Evolutionary conservation across 2,888 invertebrate species (phyloP), one percentile per base, ranked within the genome.

Genomic region (Acanthococcus lagerstroemiae): DNA sequence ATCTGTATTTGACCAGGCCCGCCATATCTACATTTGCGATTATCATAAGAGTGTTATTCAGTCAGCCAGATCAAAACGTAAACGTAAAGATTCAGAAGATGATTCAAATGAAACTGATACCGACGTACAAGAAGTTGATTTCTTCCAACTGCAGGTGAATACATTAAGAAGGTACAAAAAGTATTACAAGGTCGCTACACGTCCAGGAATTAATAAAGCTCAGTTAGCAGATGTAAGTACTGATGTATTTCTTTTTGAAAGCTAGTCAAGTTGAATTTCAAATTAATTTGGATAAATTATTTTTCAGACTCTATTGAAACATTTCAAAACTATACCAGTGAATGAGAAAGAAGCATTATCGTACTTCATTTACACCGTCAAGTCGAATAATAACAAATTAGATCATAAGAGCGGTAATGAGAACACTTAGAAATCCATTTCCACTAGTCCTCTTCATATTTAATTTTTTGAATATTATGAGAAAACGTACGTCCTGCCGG

Each of bases 11-110:
- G 7, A 37, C 15, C 27, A 68, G 68, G 68, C 68, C 45, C 84
- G 89, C 72, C 95, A 96, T 76, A 92, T 90, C 72, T 95, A 96
- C 76, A 96, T 96, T 73, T 96, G 96, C 78, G 96, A 96, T 76
- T 87, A 87, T 74, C 96, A 96, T 78, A 96, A 96, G 78, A 87
- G 87, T 75, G 88, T 95, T 74, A 96, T 96, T 72, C 95, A 95
- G 76, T 90, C 90, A 76, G 92, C 94, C n/a, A 83, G 95, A 71
- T 89, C 89, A 17, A 94, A 94, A 76, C 86, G 94, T 68, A 81
- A 92, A 72, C 84, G 90, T 69, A 92, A 93, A 76, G 95, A 95
- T 75, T 94, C 94, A 0, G 94, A 92, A 73, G 94, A 94, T 73
- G 95, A 95, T 73, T 90, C 92, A 70, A 92, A 90, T 73, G 94